Evolutionary conservation across 2,797 vertebrate species (phyloP).

Genomic region (Enteromius trimaculatus): DNA sequence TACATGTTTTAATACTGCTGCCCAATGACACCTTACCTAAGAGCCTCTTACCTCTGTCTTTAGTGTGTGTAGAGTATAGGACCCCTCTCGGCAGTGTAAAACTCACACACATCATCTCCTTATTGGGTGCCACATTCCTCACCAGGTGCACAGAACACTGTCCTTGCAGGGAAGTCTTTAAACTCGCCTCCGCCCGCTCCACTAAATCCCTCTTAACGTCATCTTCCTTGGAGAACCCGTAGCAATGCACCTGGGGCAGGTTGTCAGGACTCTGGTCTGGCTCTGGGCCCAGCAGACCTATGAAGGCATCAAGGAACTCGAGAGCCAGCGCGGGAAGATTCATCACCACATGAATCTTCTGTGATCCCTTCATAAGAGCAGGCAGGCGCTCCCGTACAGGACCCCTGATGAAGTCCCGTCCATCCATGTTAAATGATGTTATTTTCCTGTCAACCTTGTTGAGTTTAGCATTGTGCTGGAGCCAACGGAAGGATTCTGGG

Average conservation of each 20-base stretch:
- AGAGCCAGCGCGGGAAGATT: constrained; percentile 92
- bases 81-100: constrained; percentile 85
- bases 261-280: constrained; percentile 55
- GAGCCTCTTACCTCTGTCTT: constrained; percentile 71
- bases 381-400: constrained; percentile 83
- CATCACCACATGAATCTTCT: constrained; percentile 87
- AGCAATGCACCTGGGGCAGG: constrained; percentile 90
- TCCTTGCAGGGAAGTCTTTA: constrained; percentile 80
- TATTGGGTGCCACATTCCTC: constrained; percentile 93
- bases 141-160: constrained; percentile 85
- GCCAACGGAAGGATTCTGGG: constrained; percentile 90
- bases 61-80: constrained; percentile 75
- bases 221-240: constrained; percentile 90
- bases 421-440: constrained; percentile 88
- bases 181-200: constrained; percentile 75
- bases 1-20: not conserved
- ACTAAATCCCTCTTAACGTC: constrained; percentile 81
- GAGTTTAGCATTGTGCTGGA: constrained; percentile 90
- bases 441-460: constrained; percentile 89
- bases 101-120: constrained; percentile 95
- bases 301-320: constrained; percentile 89
- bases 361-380: constrained; percentile 71
- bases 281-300: constrained; percentile 76
- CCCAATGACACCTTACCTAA: not conserved
- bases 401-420: constrained; percentile 88